Conservation (phyloP, 23 tunicate genomes). For the Halocynthia aurantium region DNA sequence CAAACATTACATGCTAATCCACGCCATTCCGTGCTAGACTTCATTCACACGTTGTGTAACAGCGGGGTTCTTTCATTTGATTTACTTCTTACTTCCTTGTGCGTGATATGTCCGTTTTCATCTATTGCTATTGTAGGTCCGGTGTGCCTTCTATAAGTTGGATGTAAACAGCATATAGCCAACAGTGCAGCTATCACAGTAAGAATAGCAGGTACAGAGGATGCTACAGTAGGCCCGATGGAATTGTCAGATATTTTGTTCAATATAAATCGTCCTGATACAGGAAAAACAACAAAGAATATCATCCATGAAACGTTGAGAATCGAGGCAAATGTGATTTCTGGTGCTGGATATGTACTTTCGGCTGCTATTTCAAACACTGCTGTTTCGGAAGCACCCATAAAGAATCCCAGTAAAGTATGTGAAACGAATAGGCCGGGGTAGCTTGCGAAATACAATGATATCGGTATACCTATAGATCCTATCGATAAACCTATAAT, state of each 20-base stretch:
- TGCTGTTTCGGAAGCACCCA: constrained; percentile 65
- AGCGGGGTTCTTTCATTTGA: constrained; percentile 6
- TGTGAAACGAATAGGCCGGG: constrained; percentile 30
- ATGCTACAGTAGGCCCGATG: constrained; percentile 16
- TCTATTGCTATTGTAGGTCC: not conserved
- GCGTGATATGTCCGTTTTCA: not conserved
- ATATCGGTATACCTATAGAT: constrained; percentile 23
- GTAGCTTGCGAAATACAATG: not conserved
- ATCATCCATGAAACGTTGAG: constrained; percentile 55
- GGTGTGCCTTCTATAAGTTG: constrained; percentile 26
- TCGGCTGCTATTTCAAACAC: constrained; percentile 59
- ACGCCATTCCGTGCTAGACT: too few relatives aligned
- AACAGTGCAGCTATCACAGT: constrained; percentile 22
- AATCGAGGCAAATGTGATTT: constrained; percentile 47
- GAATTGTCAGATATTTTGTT: constrained; percentile 4
- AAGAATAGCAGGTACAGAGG: constrained; percentile 21
- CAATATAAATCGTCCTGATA: constrained; percentile 29
- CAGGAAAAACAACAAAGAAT: constrained; percentile 46
- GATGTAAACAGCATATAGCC: constrained; percentile 26
- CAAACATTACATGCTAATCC: too few relatives aligned
- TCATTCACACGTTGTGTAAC: not conserved
- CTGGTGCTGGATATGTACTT: constrained; percentile 59
- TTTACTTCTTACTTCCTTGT: not conserved
- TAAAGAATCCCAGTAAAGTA: constrained; percentile 45
- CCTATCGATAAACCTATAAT: constrained; percentile 34